Conservation (phyloP, 2,888 invertebrate species). For the Orthosia gracilis region DNA sequence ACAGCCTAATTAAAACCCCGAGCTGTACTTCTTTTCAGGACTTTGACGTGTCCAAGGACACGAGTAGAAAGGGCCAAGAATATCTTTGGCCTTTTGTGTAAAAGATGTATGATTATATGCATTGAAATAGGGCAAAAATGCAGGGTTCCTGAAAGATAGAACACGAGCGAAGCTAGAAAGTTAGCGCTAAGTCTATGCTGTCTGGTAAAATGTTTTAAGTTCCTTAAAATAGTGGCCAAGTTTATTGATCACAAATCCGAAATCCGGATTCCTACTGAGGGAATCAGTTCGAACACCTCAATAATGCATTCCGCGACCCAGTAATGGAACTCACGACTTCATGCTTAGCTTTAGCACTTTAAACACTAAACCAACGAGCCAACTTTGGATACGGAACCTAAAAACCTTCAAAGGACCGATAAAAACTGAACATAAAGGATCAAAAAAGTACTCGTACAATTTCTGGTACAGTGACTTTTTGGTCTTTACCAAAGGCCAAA, state of each 20-base stretch:
- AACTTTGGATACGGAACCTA: not conserved
- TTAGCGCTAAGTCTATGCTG: too few species aligned
- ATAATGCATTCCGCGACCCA: too few species aligned
- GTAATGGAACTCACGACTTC: too few species aligned
- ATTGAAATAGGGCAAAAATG: not conserved
- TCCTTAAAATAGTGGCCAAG: too few species aligned
- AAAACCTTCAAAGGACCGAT: slow-evolving; percentile 12
- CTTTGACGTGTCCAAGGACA: slow-evolving; percentile 54
- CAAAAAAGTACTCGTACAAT: slow-evolving; percentile 9
- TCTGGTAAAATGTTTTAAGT: too few species aligned
- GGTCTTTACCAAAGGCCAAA: slow-evolving; percentile 25
- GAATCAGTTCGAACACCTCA: too few species aligned
- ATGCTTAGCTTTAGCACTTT: too few species aligned
- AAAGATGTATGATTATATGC: not conserved
- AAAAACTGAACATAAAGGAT: not conserved
- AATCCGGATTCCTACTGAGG: too few species aligned
- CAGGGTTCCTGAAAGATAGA: not conserved
- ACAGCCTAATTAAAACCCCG: slow-evolving; percentile 85
- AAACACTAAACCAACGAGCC: too few species aligned
- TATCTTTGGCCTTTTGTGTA: slow-evolving; percentile 10
- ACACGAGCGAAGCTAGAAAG: too few species aligned
- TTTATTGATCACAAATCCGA: too few species aligned
- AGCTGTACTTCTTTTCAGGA: slow-evolving; percentile 70
- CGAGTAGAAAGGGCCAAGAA: slow-evolving; percentile 22
- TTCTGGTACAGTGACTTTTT: not conserved